Base-by-base conservation (phyloP, 1,140 invertebrate species). In the Lasioglossum baleicum region DNA sequence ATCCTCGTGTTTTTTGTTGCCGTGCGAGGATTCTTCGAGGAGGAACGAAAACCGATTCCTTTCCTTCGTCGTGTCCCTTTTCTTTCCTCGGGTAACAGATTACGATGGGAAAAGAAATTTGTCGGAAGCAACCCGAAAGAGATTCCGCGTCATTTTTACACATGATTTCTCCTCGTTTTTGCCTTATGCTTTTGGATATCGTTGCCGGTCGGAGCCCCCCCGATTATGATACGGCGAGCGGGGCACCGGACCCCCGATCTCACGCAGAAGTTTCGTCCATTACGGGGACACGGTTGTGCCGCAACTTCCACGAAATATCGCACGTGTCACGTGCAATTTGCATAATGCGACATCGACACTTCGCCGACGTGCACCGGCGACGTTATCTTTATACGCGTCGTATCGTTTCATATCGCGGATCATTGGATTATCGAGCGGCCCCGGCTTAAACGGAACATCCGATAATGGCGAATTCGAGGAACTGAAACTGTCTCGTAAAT, bases 281-380 rank as follows among this genome's bases (percentile, higher is more conserved):
- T 40, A 56, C 69, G 2, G 31, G 31, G 44, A 26, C 31, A 56
- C 10, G 76, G 44, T 48, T 13, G 15, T 15, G 5, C 69, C 35
- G 61, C 61, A 31, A 65, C 48, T 44, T 51, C 44, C 40, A 51
- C 53, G 56, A 67, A 67, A 74, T 74, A 75, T 68, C 67, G 78
- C 78, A 75, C 72, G 72, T 67, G 78, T 75, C 78, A 77, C 74
- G 1, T 51, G 80, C 80, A 70, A 77, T 77, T 77, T 81, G 75
- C 80, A 81, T 81, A 81, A 81, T 81, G 67, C 67, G 75, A 70
- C 74, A 75, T 70, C 74, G 75, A 70, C 74, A 69, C 74, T 56
- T 81, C 66, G n/a, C 51, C 61, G 51, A 65, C 40, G 56, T 8
- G 66, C 51, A 44, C 66, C 67, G 42, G 17, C 35, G 31, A 66